Base-by-base conservation (phyloP, 2,797 vertebrate species). In the Chelonia mydas region DNA sequence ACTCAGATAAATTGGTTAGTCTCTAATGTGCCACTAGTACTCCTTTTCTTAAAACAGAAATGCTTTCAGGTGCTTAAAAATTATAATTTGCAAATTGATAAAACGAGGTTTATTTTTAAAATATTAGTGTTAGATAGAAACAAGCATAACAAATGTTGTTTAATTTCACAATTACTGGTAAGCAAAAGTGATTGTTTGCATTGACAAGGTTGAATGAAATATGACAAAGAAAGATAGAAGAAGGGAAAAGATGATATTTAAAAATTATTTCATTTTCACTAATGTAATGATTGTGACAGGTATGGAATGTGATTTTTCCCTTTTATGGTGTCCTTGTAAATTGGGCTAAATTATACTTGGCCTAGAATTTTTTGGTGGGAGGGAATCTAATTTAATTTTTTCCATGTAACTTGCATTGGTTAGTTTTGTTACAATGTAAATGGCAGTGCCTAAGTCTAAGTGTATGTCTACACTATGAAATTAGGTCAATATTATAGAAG, bases 381-480 rank as follows among this genome's bases (percentile, higher is more conserved):
- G 11, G n/a, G 8, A 37, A 61, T n/a, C 13, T 74, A 57, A 61
- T 79, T 82, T 87, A 31, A 57, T 41, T 86, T 94, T 88, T 87
- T 57, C 90, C 23, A 54, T 78, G 27, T 16, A 82, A 72, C 7
- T 89, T 80, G 27, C 54, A 51, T 54, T 37, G 68, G 76, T 93
- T 88, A 53, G 83, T 51, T 86, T 86, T 86, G 84, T 94, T 61
- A 61, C 84, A 9, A 82, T 91, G 55, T 93, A 86, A 94, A 87
- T 79, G 76, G 7, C 41, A 91, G 83, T 84, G 25, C 25, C 65
- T n/a, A 81, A 28, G 23, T 89, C 59, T 68, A 41, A 41, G 41
- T 41, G 41, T 41, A 41, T 41, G 41, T 41, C 41, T 41, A 41
- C 41, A 41, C 41, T 41, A 41, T 41, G 41, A 41, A 41, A 41